Conservation (phyloP, 2,888 invertebrate species). For the Tricholauxania praeusta region DNA sequence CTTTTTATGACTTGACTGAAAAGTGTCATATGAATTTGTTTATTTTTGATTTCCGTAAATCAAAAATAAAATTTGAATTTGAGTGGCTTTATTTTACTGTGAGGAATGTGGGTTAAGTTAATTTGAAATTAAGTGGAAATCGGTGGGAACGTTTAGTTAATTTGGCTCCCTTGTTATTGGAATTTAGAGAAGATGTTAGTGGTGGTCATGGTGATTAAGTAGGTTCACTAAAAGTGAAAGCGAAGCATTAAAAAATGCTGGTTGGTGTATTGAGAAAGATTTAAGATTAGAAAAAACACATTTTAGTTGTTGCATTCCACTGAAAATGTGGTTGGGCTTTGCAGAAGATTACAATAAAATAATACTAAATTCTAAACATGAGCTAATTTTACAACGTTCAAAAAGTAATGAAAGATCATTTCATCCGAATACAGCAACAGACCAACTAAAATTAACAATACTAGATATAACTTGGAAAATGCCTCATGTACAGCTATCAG, state of each 20-base stretch:
- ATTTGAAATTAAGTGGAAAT: too few relatives aligned
- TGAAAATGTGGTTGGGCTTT: constrained; percentile 21
- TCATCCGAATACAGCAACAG: neutral
- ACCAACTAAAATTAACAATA: neutral
- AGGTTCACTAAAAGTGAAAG: constrained; percentile 38
- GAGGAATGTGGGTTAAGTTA: too few relatives aligned
- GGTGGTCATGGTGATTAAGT: too few relatives aligned
- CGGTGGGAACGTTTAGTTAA: too few relatives aligned
- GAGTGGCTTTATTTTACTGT: too few relatives aligned
- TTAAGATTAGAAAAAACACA: neutral
- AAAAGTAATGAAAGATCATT: neutral
- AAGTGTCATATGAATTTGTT: too few relatives aligned
- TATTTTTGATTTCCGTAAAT: too few relatives aligned
- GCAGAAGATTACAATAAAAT: constrained; percentile 17
- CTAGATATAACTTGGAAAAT: too few relatives aligned
- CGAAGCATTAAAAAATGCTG: constrained; percentile 43
- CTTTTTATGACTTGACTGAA: too few relatives aligned
- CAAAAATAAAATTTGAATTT: too few relatives aligned
- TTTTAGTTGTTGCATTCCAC: constrained; percentile 17
- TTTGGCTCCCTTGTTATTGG: too few relatives aligned
- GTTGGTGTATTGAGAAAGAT: constrained; percentile 36
- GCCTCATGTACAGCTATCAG: neutral
- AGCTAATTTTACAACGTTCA: constrained; percentile 15
- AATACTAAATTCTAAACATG: constrained; percentile 10
- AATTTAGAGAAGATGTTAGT: too few relatives aligned